Evolutionary conservation across 2,888 invertebrate genomes (phyloP), one percentile per base, ranked within the genome.

Genomic region (Stenolophus ochropezus): DNA sequence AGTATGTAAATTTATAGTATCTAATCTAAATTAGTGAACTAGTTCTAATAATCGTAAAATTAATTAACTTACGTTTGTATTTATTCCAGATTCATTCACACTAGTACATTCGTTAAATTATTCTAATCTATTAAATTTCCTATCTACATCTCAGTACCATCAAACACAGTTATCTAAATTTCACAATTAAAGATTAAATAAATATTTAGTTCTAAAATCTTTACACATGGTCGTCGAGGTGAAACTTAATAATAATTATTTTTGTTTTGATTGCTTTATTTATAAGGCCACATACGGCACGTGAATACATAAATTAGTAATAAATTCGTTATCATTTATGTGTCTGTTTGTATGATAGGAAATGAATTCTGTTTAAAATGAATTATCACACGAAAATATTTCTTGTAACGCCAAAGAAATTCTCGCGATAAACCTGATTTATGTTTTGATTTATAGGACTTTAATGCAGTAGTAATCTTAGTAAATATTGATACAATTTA

Each of bases 401-500:
- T 61, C 33, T 33, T 33, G 33, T 16, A 27, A 69, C 33, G 33
- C 42, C 27, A 33, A 5, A 27, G 42, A 69, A 20, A 18, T 6
- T 69, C 11, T 33, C 8, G n/a, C 8, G 33, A 69, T 69, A 18
- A 69, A 42, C n/a, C 18, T 27, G 33, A 69, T 69, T 69, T 69
- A 69, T 69, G 65, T 16, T 69, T 14, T 33, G 18, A 33, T 69
- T 69, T 69, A 27, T 33, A 18, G 33, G 33, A 0, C 33, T 8
- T 69, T 69, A 69, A 69, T 69, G 1, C 33, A 33, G 18, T 69
- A 27, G 65, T 18, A 20, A 69, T 69, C 65, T 27, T 0, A 33
- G 14, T 18, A 69, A 69, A 69, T 69, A 69, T 69, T 69, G n/a
- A 6, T 16, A 14, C 11, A 69, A 69, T 69, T 61, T 61, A 61